phyloP scores from a whole-genome alignment of 2,888 invertebrate genomes.

The Lepetodrilus schrolli region DNA sequence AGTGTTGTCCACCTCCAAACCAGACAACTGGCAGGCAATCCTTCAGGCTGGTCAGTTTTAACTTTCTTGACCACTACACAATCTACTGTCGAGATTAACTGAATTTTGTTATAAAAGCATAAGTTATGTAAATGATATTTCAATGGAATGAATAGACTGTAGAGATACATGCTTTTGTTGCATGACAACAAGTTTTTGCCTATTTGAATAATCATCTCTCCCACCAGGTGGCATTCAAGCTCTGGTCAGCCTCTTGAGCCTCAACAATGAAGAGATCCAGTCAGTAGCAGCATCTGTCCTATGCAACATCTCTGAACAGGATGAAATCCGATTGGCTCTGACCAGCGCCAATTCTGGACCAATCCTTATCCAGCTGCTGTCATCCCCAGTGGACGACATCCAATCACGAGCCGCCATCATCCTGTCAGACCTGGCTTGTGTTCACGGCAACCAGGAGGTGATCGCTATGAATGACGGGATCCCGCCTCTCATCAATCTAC shows the following conservation, averaged over 20 bases:
- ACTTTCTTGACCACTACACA: too few species aligned
- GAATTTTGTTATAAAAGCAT: too few species aligned
- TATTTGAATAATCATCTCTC: not conserved
- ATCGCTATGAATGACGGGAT: slow-evolving; percentile 69
- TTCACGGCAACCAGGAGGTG: slow-evolving; percentile 68
- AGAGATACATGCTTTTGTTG: too few species aligned
- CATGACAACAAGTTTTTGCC: not conserved
- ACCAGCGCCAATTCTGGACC: slow-evolving; percentile 66
- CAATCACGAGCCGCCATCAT: slow-evolving; percentile 74
- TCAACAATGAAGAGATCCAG: slow-evolving; percentile 69
- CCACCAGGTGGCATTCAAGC: slow-evolving; percentile 69
- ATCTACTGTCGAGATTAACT: too few species aligned
- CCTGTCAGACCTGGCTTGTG: slow-evolving; percentile 72
- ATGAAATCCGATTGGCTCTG: slow-evolving; percentile 65
- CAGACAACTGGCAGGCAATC: slow-evolving; percentile 71
- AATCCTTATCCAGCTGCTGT: slow-evolving; percentile 70
- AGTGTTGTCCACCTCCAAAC: slow-evolving; percentile 69
- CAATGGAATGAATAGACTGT: too few species aligned
- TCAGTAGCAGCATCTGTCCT: slow-evolving; percentile 73
- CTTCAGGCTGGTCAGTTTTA: slow-evolving; percentile 65
- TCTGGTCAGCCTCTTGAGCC: slow-evolving; percentile 65
- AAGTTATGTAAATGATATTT: too few species aligned
- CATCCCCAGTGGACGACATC: slow-evolving; percentile 71
- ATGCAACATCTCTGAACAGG: slow-evolving; percentile 74
- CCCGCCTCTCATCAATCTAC: slow-evolving; percentile 66